phyloP scores from a whole-genome alignment of 2,113 vertebrate genomes.

The Sinocyclocheilus grahami region DNA sequence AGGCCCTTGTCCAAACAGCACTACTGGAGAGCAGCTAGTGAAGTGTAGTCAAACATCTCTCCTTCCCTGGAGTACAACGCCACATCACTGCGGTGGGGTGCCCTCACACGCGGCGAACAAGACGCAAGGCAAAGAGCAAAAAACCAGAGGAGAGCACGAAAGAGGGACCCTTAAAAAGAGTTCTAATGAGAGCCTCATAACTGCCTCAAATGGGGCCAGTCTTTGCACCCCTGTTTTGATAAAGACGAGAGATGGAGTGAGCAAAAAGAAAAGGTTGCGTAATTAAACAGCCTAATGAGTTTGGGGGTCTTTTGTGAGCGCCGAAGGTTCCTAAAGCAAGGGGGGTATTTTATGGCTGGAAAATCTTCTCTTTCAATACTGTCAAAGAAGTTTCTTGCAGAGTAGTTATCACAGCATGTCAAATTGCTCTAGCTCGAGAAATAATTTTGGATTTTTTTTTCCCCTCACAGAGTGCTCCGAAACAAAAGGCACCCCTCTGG shows the following conservation, averaged over 20 bases:
- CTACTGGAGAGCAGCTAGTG: slow-evolving; percentile 55
- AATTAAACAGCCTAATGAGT: slow-evolving; percentile 99
- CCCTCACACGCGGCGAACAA: slow-evolving; percentile 62
- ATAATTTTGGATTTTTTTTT: slow-evolving; percentile 91
- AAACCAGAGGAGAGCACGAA: slow-evolving; percentile 55
- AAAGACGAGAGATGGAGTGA: slow-evolving; percentile 66
- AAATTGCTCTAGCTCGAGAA: slow-evolving; percentile 95
- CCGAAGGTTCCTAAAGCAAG: slow-evolving; percentile 63
- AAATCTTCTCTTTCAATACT: slow-evolving; percentile 91
- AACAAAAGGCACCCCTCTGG: slow-evolving; percentile 76
- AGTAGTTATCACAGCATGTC: slow-evolving; percentile 99
- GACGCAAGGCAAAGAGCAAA: slow-evolving; percentile 52
- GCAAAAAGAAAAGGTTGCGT: slow-evolving; percentile 80
- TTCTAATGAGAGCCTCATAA: slow-evolving; percentile 59
- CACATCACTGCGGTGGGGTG: slow-evolving; percentile 57
- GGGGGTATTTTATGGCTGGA: slow-evolving; percentile 83
- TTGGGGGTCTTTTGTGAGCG: slow-evolving; percentile 89
- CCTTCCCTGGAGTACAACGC: slow-evolving; percentile 62
- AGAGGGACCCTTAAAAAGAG: slow-evolving; percentile 48
- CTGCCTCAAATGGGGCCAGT: slow-evolving; percentile 61
- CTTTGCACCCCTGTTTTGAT: slow-evolving; percentile 75
- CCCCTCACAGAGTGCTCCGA: slow-evolving; percentile 73
- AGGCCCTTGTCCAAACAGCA: slow-evolving; percentile 57
- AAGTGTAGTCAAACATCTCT: slow-evolving; percentile 67
- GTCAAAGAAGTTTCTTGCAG: slow-evolving; percentile 95